Evolutionary conservation across 92 coral and sea anemone genomes (phyloP).

Genomic region (Epizoanthus fatuus): DNA sequence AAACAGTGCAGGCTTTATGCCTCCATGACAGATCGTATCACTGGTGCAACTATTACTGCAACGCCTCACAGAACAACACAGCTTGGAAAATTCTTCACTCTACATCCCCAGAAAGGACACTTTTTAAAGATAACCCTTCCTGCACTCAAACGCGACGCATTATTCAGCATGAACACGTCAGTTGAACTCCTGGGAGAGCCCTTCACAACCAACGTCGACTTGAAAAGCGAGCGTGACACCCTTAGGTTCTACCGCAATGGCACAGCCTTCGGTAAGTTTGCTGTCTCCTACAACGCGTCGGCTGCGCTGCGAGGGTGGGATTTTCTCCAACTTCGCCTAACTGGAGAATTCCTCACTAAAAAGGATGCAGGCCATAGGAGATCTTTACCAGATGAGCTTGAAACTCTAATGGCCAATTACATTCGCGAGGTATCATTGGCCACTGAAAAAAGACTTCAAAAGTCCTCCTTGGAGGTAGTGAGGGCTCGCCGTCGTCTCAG

Average conservation of each 20-base stretch:
- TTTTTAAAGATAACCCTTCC: conserved; percentile 26
- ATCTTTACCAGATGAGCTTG: conserved; percentile 46
- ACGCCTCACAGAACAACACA: conserved; percentile 16
- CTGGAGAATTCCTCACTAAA: conserved; percentile 43
- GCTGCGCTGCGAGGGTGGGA: conserved; percentile 64
- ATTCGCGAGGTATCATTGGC: conserved; percentile 24
- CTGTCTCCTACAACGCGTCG: conserved; percentile 47
- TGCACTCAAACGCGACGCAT: conserved; percentile 10
- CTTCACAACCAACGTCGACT: conserved; percentile 28
- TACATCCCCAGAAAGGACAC: conserved; percentile 6
- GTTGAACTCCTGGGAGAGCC: conserved; percentile 54
- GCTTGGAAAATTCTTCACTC: conserved; percentile 13
- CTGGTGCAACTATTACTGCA: conserved; percentile 10
- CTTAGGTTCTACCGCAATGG: conserved; percentile 30
- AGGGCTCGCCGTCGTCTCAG: conserved; percentile 29
- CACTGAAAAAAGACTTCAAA: conserved; percentile 11
- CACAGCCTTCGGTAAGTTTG: conserved; percentile 50
- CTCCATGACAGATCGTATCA: background rate
- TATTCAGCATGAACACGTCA: conserved; percentile 16
- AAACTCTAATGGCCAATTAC: conserved; percentile 53
- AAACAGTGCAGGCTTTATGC: conserved; percentile 27
- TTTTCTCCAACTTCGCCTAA: conserved; percentile 39
- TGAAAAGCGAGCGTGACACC: conserved; percentile 16
- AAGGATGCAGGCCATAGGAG: background rate
- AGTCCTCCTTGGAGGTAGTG: conserved; percentile 5